Percentiles rank a stretch among this genome's conserved stretches.
Evolutionary conservation across 2,113 vertebrate genomes (phyloP).

Genomic region (Clarias macrocephalus): DNA sequence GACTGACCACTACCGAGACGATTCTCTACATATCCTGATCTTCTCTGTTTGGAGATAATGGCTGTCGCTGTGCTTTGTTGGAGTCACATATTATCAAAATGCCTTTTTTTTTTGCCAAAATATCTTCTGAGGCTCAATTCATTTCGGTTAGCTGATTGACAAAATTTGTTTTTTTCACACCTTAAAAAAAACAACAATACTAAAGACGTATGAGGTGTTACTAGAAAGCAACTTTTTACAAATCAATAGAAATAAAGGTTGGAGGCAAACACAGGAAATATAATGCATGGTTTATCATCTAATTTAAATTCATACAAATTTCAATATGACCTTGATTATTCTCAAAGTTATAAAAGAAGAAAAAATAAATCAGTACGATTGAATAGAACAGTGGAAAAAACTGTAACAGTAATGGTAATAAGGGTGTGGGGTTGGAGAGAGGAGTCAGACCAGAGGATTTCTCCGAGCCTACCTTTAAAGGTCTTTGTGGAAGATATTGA

Average conservation of each 20-base stretch:
- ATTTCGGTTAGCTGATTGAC: not conserved
- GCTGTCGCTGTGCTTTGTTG: not conserved
- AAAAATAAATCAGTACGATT: not conserved
- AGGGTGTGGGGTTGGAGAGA: constrained; percentile 15
- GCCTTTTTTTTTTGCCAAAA: not conserved
- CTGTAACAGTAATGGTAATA: constrained; percentile 13
- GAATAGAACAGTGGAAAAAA: not conserved
- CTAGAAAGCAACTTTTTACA: not conserved
- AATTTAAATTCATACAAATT: constrained; percentile 7
- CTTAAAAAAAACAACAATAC: too few relatives aligned
- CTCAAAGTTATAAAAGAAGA: not conserved
- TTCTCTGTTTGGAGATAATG: not conserved
- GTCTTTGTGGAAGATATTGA: constrained; percentile 74
- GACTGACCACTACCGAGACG: not conserved
- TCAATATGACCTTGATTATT: constrained; percentile 19
- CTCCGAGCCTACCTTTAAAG: constrained; percentile 63
- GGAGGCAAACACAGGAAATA: not conserved
- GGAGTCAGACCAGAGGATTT: constrained; percentile 54
- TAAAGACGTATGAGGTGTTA: too few relatives aligned
- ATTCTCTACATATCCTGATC: not conserved
- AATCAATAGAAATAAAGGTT: not conserved
- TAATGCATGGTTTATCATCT: not conserved
- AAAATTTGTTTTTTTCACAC: not conserved
- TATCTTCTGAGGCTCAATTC: not conserved
- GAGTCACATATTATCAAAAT: not conserved